Evolutionary conservation across 2,797 vertebrate genomes (phyloP).

Genomic region (Sarcoramphus papa): DNA sequence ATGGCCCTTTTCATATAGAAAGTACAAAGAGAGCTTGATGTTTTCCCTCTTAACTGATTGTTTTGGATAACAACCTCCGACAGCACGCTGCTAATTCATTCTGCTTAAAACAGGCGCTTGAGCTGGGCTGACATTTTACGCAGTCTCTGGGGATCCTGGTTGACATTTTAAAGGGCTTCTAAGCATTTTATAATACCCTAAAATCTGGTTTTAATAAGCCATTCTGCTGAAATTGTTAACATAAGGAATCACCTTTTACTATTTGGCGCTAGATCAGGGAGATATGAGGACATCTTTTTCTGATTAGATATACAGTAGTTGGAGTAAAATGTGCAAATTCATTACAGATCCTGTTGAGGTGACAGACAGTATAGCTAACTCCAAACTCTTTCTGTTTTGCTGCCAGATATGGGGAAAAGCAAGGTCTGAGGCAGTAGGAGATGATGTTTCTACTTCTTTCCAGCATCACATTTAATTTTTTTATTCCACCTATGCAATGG

Average conservation of each 20-base stretch:
- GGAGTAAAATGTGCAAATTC: constrained; percentile 86
- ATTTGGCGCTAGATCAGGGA: constrained; percentile 78
- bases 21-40: constrained; percentile 75
- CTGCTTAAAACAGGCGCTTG: constrained; percentile 95
- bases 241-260: constrained; percentile 88
- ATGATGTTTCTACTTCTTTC: constrained; percentile 39
- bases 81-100: constrained; percentile 89
- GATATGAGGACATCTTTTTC: constrained; percentile 91
- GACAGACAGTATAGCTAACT: constrained; percentile 63
- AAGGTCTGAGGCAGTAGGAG: constrained; percentile 19
- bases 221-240: constrained; percentile 92
- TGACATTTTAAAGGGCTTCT: constrained; percentile 99
- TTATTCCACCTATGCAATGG: constrained; percentile 35
- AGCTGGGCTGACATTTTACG: constrained; percentile 94
- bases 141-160: constrained; percentile 91
- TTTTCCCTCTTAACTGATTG: constrained; percentile 76
- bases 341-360: constrained; percentile 82
- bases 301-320: constrained; percentile 96
- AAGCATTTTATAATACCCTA: constrained; percentile 97
- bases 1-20: constrained; percentile 68
- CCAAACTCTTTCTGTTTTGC: constrained; percentile 38
- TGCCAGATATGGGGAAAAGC: constrained; percentile 50
- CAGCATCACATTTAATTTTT: constrained; percentile 15
- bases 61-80: constrained; percentile 79
- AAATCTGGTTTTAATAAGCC: constrained; percentile 99